Conservation (phyloP, 2,113 vertebrate species). For the Paedocypris sp. region DNA sequence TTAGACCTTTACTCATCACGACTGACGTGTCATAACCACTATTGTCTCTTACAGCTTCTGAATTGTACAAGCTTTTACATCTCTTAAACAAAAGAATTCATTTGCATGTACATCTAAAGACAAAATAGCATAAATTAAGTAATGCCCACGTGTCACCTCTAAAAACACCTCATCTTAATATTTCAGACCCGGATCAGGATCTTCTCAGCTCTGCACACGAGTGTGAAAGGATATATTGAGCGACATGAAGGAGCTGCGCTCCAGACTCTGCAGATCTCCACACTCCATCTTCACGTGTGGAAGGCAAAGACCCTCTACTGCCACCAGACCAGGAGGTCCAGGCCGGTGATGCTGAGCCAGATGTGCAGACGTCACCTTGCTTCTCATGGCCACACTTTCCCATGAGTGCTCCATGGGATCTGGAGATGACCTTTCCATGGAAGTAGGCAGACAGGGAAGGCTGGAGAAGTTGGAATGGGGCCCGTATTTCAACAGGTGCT, state of each 20-base stretch:
- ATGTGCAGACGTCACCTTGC: constrained; percentile 56
- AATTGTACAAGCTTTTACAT: too few species aligned
- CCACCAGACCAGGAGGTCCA: constrained; percentile 40
- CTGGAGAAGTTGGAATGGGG: constrained; percentile 50
- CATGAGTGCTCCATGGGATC: constrained; percentile 60
- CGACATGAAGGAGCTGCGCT: constrained; percentile 58
- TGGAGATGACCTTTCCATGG: constrained; percentile 47
- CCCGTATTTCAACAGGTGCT: constrained; percentile 66
- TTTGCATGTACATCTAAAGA: too few species aligned
- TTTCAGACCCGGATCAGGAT: too few species aligned
- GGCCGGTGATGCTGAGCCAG: constrained; percentile 60
- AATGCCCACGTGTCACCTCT: too few species aligned
- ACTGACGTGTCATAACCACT: too few species aligned
- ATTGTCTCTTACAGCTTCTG: too few species aligned
- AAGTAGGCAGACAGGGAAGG: constrained; percentile 45
- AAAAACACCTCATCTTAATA: too few species aligned
- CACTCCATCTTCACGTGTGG: constrained; percentile 66
- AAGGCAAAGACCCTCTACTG: constrained; percentile 54
- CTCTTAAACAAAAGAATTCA: too few species aligned
- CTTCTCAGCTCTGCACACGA: not conserved
- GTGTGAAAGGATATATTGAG: constrained; percentile 85
- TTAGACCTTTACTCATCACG: too few species aligned
- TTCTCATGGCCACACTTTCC: constrained; percentile 60
- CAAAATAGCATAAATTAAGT: too few species aligned
- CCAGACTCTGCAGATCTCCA: constrained; percentile 54